Conservation (phyloP, 2,113 vertebrate genomes). For the Lagopus leucura region DNA sequence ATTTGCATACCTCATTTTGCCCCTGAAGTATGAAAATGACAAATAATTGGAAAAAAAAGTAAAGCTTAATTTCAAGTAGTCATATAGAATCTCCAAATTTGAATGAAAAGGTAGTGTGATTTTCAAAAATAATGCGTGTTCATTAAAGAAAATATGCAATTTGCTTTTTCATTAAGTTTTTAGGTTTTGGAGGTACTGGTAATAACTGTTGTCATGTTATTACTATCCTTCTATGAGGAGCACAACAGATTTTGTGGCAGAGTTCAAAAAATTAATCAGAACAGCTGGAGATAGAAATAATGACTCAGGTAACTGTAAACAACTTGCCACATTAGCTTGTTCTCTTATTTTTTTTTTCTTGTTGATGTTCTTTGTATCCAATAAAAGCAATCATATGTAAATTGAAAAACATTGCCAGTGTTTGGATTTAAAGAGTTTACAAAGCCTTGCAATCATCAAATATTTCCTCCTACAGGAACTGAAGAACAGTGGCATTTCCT, state of each 20-base stretch:
- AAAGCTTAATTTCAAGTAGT: not conserved
- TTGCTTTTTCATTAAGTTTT: not conserved
- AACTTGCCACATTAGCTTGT: not conserved
- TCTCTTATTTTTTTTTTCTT: not conserved
- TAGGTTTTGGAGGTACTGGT: not conserved
- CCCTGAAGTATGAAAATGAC: not conserved
- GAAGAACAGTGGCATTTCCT: not conserved
- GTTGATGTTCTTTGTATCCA: not conserved
- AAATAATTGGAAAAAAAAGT: not conserved
- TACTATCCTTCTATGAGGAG: not conserved
- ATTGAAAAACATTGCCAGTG: not conserved
- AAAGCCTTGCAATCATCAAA: not conserved
- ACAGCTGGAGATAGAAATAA: not conserved
- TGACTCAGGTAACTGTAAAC: not conserved
- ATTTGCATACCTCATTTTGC: not conserved
- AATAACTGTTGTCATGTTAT: not conserved
- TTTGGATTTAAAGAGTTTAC: not conserved
- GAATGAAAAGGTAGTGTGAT: not conserved
- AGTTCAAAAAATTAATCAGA: slow-evolving; percentile 1
- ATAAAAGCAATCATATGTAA: not conserved
- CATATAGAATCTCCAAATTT: not conserved
- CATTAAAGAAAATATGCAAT: not conserved
- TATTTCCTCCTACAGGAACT: not conserved
- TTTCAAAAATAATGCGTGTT: not conserved
- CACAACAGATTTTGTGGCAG: not conserved